Evolutionary conservation across 37 sponge, comb jelly and placozoan genomes (phyloP), one percentile per base, ranked within the genome.

Genomic region (Eunapius fragilis): DNA sequence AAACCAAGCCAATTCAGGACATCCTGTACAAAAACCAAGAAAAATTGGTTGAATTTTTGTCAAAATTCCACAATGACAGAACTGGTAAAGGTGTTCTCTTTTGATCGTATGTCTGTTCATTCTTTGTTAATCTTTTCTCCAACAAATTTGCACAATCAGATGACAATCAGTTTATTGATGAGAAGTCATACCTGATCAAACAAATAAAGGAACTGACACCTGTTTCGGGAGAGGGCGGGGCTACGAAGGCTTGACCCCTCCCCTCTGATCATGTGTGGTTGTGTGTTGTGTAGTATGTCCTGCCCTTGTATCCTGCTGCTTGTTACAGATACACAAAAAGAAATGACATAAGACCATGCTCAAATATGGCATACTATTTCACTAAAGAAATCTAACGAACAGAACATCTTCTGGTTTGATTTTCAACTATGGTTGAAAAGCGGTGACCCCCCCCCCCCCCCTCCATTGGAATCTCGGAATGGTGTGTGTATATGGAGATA

Each of bases 151-250:
- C 70, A 23, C 9, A 48, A 71, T 12, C 88, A 93, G 99, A 99
- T 83, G 99, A 99, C 85, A 96, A 99, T 31, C 99, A 99, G 79
- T 99, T 99, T 71, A 97, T 93, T 67, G 99, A 99, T 80, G 99
- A 99, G 89, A 95, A 97, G 87, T 77, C 88, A 22, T 99, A 96
- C 85, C 89, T 99, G 33, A 96, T 99, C 37, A 96, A 95, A 37
- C 97, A 99, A 76, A 96, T 99, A 25, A 81, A 84, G 68, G 94
- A 97, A 50, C 80, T 99, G 92, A 58, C 58, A 11, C 58, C 58
- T 13, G 58, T 58, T 19, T 58, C 58, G 14, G 58, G 58, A 58
- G 58, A 58, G 58, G 22, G 58, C 14, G 58, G 58, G 58, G 58
- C 58, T 19, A 19, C 58, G 0, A 58, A 58, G 58, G 58, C 58